Percentiles rank a stretch among this genome's conserved stretches.
These are phyloP conservation scores for Coregonus ussuriensis DNA, from an alignment of 2,797 vertebrate species.

Conservation along the genomic window DNA sequence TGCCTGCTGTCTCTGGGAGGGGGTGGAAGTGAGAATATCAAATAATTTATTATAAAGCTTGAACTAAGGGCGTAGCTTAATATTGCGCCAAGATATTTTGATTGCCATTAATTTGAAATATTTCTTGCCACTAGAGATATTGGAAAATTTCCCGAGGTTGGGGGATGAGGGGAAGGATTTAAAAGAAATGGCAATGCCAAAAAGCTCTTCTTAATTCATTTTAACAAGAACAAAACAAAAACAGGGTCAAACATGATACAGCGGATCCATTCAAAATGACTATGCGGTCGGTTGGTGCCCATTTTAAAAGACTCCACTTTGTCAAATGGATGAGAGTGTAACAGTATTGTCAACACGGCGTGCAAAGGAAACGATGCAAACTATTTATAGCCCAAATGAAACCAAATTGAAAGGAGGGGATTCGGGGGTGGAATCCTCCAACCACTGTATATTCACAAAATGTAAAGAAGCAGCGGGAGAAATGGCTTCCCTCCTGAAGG, in stretches of 20 bases:
- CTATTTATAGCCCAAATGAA: constrained; percentile 74
- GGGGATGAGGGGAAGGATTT: constrained; percentile 41
- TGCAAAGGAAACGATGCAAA: constrained; percentile 73
- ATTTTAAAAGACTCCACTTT: constrained; percentile 66
- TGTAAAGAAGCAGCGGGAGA: constrained; percentile 73
- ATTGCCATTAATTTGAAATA: neutral
- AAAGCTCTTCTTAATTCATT: constrained; percentile 63
- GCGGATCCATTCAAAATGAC: constrained; percentile 70
- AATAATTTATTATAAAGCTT: neutral
- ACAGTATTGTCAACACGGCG: constrained; percentile 68
- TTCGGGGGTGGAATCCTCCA: constrained; percentile 62
- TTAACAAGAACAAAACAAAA: constrained; percentile 69
- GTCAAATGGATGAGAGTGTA: constrained; percentile 55
- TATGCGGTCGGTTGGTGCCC: constrained; percentile 65
- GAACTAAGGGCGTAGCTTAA: constrained; percentile 39
- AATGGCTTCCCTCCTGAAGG: constrained; percentile 77
- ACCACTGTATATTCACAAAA: constrained; percentile 73
- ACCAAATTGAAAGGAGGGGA: constrained; percentile 60
- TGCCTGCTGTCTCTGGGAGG: neutral
- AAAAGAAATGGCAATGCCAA: constrained; percentile 49
- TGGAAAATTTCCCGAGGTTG: neutral
- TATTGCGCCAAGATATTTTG: constrained; percentile 10
- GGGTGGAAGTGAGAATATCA: neutral
- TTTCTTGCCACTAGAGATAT: constrained; percentile 20
- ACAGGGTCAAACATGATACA: constrained; percentile 75